A percentile compares a stretch with the other conserved stretches of the same genome.
Evolutionary conservation across 2,113 vertebrate species (phyloP).

Genomic region (Acrocephalus kingi): DNA sequence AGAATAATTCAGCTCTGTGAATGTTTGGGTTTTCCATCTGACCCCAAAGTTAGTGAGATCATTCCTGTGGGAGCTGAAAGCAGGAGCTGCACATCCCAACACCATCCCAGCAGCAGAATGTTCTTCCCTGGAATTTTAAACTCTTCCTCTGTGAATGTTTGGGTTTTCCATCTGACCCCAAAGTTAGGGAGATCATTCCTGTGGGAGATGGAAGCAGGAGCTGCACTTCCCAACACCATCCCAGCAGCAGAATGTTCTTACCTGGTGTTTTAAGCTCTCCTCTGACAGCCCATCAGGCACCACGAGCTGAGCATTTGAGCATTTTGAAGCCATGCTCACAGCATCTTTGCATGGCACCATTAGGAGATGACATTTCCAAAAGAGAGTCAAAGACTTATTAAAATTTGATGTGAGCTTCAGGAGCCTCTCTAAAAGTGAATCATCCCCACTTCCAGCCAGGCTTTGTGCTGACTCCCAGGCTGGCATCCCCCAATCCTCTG

Average conservation of each 20-base stretch:
- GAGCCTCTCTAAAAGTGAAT: background rate
- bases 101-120: too few species aligned
- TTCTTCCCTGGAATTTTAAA: too few species aligned
- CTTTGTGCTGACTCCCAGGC: background rate
- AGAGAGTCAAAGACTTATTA: background rate
- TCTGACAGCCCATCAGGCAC: background rate
- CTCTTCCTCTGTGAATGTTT: too few species aligned
- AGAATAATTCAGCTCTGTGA: background rate
- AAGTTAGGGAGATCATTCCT: too few species aligned
- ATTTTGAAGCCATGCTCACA: background rate
- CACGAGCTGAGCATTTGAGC: background rate
- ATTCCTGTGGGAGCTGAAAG: too few species aligned
- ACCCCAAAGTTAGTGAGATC: too few species aligned
- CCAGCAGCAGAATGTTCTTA: background rate
- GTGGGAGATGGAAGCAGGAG: background rate
- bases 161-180: too few species aligned
- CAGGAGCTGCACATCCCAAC: too few species aligned
- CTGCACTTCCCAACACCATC: background rate
- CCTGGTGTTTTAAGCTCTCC: background rate
- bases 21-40: too few species aligned
- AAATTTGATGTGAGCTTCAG: constrained; percentile 20
- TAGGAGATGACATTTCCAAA: constrained; percentile 37
- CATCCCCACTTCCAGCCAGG: background rate
- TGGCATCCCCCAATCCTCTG: background rate
- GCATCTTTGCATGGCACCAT: background rate